Conservation (phyloP, 2,797 vertebrate genomes). For the Aulostomus chinensis region DNA sequence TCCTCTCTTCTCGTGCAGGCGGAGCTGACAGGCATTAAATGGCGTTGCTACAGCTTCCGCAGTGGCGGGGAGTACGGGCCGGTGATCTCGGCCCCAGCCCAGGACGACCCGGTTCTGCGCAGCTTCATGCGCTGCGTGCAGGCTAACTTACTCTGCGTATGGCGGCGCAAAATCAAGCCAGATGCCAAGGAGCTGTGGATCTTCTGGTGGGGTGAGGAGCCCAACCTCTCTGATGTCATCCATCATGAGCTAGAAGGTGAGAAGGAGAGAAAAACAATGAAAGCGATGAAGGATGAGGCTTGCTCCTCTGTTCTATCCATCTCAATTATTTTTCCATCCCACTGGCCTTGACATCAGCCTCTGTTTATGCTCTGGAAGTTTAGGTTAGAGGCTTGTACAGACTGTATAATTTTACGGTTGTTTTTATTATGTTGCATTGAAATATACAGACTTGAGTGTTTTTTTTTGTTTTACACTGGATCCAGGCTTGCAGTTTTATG, state of each 20-base stretch:
- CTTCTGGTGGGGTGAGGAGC: conserved; percentile 99
- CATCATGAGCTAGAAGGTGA: conserved; percentile 96
- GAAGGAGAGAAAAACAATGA: conserved; percentile 34
- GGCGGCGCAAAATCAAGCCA: conserved; percentile 94
- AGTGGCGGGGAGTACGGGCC: conserved; percentile 93
- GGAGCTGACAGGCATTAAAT: conserved; percentile 98
- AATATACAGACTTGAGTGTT: conserved; percentile 23
- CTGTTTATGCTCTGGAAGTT: conserved; percentile 34
- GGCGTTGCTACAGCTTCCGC: conserved; percentile 96
- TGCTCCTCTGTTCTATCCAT: conserved; percentile 21
- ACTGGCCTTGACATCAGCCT: conserved; percentile 20
- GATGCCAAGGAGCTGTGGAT: conserved; percentile 95
- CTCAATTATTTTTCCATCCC: conserved; percentile 46
- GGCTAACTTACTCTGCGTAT: conserved; percentile 96
- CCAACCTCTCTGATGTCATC: conserved; percentile 92
- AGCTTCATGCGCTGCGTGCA: conserved; percentile 97
- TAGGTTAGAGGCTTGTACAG: conserved; percentile 27
- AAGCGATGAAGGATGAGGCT: conserved; percentile 32
- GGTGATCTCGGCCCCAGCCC: conserved; percentile 96
- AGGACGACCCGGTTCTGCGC: conserved; percentile 95
- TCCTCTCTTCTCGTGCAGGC: conserved; percentile 77
- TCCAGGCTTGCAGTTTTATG: conserved; percentile 16
- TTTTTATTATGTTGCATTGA: conserved; percentile 32
- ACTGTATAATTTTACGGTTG: conserved; percentile 28
- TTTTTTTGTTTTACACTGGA: too few species aligned